Evolutionary conservation across 2,113 vertebrate species (phyloP), one percentile per base, ranked within the genome.

Genomic region (Cyanistes caeruleus): DNA sequence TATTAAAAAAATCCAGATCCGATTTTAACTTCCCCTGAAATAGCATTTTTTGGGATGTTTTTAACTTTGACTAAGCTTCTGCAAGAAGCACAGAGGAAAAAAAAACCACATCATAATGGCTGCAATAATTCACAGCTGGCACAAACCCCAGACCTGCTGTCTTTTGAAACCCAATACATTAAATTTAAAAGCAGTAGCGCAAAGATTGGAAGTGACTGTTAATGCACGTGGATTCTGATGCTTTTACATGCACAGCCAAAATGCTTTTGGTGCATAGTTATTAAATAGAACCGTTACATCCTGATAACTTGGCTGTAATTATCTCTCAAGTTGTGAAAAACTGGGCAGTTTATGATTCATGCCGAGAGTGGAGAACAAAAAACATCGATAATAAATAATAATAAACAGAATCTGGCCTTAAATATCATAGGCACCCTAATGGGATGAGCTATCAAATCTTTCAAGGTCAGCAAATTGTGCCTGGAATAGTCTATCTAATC

Each of bases 201-300:
- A 39, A 85, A 75, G n/a, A 59, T 0, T 73, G 84, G 33, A 89
- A 84, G 60, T 65, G 63, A 86, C 56, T 67, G 35, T 51, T 72
- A 72, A 70, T 35, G 75, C 13, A 35, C 15, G 11, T 7, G 13
- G 58, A 48, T 79, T 65, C 62, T 85, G 87, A 92, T 95, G 83
- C 91, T 92, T 93, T 91, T 95, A 90, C 80, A 81, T 63, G 46
- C 87, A 86, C 44, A 90, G 89, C 73, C 76, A 92, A 92, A 92
- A 92, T 77, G 84, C 60, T 69, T 88, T 52, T 77, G 80, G 76
- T 90, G 73, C 84, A 24, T 5, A 77, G 64, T 21, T 77, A 74
- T 35, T 74, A 63, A 72, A 90, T 1, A 53, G 60, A 91, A 58
- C 39, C 22, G 53, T 10, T 55, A 35, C 37, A 87, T 37, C 68